A percentile compares a stretch with the other conserved stretches of the same genome.
phyloP scores from a whole-genome alignment of 2,888 invertebrate genomes.

The Ophion ellenae region DNA sequence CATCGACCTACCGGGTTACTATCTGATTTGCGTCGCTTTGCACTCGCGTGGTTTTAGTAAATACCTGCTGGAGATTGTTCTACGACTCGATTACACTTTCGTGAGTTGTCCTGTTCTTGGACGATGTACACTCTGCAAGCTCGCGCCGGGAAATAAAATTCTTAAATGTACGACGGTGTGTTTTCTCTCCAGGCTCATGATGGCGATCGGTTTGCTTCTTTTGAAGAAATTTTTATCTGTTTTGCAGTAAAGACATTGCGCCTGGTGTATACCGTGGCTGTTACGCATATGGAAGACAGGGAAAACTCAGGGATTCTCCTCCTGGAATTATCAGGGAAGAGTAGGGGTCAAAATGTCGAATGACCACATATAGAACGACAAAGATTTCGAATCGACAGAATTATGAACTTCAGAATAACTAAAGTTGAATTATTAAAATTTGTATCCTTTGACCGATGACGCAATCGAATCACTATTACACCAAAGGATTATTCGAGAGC shows the following conservation, averaged over 20 bases:
- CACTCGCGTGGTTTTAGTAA: constrained; percentile 36
- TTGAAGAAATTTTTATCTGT: background rate
- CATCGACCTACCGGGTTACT: background rate
- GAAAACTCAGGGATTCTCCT: too few species aligned
- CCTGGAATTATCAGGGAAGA: too few species aligned
- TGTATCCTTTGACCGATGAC: too few species aligned
- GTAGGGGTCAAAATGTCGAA: too few species aligned
- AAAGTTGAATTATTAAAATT: too few species aligned
- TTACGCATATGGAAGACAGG: too few species aligned
- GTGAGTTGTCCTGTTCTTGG: background rate
- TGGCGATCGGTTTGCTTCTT: background rate
- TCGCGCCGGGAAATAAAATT: constrained; percentile 11
- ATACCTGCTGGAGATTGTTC: background rate
- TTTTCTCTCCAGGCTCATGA: background rate
- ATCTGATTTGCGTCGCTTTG: constrained; percentile 1
- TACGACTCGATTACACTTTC: constrained; percentile 14
- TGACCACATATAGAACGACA: too few species aligned
- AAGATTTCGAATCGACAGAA: too few species aligned
- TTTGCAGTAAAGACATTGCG: background rate
- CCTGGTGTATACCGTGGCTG: background rate
- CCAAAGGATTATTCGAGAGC: too few species aligned
- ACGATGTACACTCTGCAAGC: background rate
- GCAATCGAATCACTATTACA: too few species aligned
- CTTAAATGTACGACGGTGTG: background rate
- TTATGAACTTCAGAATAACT: too few species aligned